Conservation (phyloP, 2,113 vertebrate species). For the Calidris pygmaea region DNA sequence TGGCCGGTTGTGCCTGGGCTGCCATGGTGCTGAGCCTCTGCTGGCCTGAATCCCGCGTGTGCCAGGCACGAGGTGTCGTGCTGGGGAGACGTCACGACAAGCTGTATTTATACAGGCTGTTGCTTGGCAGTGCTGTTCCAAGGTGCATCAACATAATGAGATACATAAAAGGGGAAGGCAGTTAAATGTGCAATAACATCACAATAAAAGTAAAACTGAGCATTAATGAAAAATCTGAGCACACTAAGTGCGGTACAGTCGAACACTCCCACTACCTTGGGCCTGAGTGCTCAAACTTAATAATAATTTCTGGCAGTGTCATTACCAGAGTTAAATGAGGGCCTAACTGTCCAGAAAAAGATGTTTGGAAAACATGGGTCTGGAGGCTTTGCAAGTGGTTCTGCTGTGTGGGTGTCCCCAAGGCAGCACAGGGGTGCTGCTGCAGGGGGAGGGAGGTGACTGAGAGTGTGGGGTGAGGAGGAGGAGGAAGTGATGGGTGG, state of each 20-base stretch:
- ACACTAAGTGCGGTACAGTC: not conserved
- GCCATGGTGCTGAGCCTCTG: not conserved
- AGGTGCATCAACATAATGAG: conserved; percentile 56
- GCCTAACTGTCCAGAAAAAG: conserved; percentile 4
- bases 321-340: not conserved
- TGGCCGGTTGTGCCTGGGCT: not conserved
- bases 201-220: conserved; percentile 50
- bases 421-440: not conserved
- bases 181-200: conserved; percentile 51
- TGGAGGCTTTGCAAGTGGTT: not conserved
- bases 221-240: conserved; percentile 45
- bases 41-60: not conserved
- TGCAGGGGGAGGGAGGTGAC: not conserved
- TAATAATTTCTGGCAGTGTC: conserved; percentile 15
- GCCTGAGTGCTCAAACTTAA: not conserved
- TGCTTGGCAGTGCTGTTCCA: conserved; percentile 44
- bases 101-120: conserved; percentile 24
- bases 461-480: not conserved
- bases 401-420: not conserved
- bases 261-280: not conserved
- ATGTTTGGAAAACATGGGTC: not conserved
- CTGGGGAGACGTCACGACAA: not conserved
- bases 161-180: conserved; percentile 51
- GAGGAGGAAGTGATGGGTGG: not conserved
- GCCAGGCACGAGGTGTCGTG: not conserved